phyloP scores from a whole-genome alignment of 1,140 invertebrate species.

The Drosophila melanica region DNA sequence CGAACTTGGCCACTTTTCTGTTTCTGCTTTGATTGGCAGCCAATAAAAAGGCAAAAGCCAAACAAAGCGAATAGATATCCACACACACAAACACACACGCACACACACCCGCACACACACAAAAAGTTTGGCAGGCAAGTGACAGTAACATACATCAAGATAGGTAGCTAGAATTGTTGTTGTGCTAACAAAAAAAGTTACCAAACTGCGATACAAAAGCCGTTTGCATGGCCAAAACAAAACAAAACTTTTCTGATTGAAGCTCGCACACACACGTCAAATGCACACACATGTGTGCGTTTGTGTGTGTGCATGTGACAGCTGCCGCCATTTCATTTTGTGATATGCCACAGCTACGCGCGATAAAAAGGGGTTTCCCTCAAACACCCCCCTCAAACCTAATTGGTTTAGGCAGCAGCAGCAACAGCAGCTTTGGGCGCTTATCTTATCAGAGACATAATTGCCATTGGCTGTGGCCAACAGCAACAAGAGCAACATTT shows the following conservation, averaged over 20 bases:
- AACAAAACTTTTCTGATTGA: conserved; percentile 75
- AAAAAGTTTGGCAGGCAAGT: conserved; percentile 50
- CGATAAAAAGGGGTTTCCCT: conserved; percentile 56
- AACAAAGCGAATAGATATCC: conserved; percentile 16
- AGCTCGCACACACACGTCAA: conserved; percentile 41
- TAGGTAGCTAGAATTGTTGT: conserved; percentile 43
- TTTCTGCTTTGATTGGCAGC: conserved; percentile 67
- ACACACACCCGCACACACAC: conserved; percentile 7
- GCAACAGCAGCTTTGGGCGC: conserved; percentile 45
- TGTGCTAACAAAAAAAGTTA: conserved; percentile 36
- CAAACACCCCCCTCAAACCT: conserved; percentile 26
- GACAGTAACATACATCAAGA: conserved; percentile 65
- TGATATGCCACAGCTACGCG: conserved; percentile 47
- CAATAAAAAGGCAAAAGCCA: conserved; percentile 49
- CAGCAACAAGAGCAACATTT: conserved; percentile 20
- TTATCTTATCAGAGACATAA: conserved; percentile 77
- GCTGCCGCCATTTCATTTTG: conserved; percentile 78
- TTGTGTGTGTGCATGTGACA: conserved; percentile 61
- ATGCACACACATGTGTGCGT: conserved; percentile 11
- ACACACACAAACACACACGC: conserved; percentile 6
- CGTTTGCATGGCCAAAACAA: conserved; percentile 41
- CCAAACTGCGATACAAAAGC: conserved; percentile 53
- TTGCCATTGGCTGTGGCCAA: conserved; percentile 67
- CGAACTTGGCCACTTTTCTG: conserved; percentile 54
- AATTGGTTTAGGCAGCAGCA: conserved; percentile 76